These are phyloP conservation scores for Alitta virens DNA, from an alignment of 2,888 invertebrate species.

Conservation along the genomic window DNA sequence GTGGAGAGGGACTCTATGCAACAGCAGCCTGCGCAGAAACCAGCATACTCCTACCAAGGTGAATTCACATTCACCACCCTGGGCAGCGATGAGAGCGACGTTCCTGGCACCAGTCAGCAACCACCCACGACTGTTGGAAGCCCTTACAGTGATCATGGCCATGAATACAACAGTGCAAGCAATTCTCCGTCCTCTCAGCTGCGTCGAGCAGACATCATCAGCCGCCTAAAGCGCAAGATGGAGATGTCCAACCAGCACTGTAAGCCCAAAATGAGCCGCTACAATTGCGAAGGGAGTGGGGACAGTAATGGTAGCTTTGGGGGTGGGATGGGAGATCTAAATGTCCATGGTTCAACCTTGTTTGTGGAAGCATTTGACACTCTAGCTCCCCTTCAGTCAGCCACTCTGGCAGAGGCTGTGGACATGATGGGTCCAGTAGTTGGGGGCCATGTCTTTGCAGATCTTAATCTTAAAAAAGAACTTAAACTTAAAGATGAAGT, in stretches of 20 bases:
- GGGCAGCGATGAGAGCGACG: neutral
- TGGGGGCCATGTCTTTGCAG: slow-evolving; percentile 4
- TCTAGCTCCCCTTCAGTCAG: neutral
- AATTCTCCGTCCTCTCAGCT: neutral
- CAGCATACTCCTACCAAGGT: neutral
- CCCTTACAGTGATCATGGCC: neutral
- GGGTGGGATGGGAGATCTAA: neutral
- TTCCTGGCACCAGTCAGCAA: neutral
- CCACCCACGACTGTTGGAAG: neutral
- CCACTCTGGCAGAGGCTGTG: neutral
- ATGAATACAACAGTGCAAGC: neutral
- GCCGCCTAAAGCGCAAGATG: slow-evolving; percentile 21
- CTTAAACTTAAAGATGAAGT: neutral
- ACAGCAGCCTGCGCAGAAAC: neutral
- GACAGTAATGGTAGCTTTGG: neutral
- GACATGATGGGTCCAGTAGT: slow-evolving; percentile 8
- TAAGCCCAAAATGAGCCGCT: slow-evolving; percentile 15
- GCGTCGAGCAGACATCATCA: slow-evolving; percentile 9
- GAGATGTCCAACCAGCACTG: slow-evolving; percentile 15
- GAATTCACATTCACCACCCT: slow-evolving; percentile 11
- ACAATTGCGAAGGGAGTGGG: neutral
- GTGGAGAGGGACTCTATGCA: slow-evolving; percentile 4
- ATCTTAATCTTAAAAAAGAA: slow-evolving; percentile 10
- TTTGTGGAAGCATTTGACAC: neutral
- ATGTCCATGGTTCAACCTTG: neutral